These are phyloP conservation scores for Thaumetopoea pityocampa DNA, from an alignment of 1,140 invertebrate species.

Conservation along the genomic window DNA sequence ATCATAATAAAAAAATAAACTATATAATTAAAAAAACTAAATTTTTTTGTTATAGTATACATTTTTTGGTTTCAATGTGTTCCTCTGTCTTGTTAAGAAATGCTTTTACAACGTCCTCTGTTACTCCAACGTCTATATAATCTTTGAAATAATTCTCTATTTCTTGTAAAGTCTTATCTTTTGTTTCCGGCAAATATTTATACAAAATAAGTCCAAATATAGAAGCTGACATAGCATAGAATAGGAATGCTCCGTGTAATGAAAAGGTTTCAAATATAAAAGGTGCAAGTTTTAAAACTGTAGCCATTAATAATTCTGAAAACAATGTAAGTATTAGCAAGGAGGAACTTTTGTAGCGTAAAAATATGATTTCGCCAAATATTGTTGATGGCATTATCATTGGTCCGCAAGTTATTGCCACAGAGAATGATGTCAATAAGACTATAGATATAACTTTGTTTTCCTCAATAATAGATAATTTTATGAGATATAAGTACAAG, in stretches of 20 bases:
- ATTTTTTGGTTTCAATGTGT: conserved; percentile 5
- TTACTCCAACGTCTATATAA: conserved; percentile 1
- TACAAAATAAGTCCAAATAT: conserved; percentile 27
- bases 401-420: conserved; percentile 23
- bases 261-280: conserved; percentile 22
- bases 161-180: conserved; percentile 31
- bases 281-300: conserved; percentile 25
- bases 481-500: conserved; percentile 24
- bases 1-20: too few relatives aligned
- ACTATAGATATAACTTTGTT: conserved; percentile 18
- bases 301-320: conserved; percentile 19
- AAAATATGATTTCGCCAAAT: conserved; percentile 29
- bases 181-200: conserved; percentile 32
- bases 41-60: conserved; percentile 10
- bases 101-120: conserved; percentile 6
- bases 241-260: conserved; percentile 28
- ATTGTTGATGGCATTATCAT: conserved; percentile 30
- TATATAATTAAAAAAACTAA: conserved; percentile 10
- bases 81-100: conserved; percentile 12
- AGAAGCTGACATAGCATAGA: conserved; percentile 21
- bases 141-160: conserved; percentile 25
- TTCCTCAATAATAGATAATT: conserved; percentile 7
- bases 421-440: conserved; percentile 20
- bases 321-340: conserved; percentile 21
- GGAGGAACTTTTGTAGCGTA: conserved; percentile 21